Percentiles rank a stretch among this genome's conserved stretches.
phyloP scores from a whole-genome alignment of 2,888 invertebrate genomes.

The Odontomyia ornata region DNA sequence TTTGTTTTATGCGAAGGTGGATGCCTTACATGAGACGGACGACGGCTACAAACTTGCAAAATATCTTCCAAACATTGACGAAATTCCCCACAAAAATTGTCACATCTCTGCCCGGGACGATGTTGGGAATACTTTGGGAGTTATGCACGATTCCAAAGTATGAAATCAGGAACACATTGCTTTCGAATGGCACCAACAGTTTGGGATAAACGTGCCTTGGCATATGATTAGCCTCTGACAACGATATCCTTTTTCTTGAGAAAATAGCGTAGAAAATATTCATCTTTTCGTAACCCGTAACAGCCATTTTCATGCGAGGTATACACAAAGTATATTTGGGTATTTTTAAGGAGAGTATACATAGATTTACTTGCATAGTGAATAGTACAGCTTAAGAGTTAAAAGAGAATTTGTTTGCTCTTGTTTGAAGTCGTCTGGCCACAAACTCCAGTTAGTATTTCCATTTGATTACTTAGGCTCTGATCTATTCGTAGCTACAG shows the following conservation, averaged over 20 bases:
- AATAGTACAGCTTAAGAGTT: no score
- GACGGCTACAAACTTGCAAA: constrained; percentile 21
- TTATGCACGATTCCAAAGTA: background rate
- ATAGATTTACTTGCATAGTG: no score
- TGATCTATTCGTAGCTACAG: no score
- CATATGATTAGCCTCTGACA: constrained; percentile 50
- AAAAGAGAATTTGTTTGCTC: no score
- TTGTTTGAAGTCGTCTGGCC: no score
- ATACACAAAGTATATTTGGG: no score
- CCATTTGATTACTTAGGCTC: no score
- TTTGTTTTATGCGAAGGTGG: background rate
- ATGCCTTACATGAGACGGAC: constrained; percentile 5
- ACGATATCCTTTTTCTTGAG: constrained; percentile 39
- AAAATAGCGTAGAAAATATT: background rate
- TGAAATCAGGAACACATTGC: constrained; percentile 25
- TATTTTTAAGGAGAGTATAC: no score
- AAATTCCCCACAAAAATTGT: constrained; percentile 47
- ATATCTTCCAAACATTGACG: constrained; percentile 34
- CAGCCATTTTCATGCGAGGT: no score
- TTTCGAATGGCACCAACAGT: constrained; percentile 33
- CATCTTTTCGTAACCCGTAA: background rate
- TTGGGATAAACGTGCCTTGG: constrained; percentile 50
- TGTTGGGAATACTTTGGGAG: background rate
- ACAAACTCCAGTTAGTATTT: no score
- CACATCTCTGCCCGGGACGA: constrained; percentile 26